phyloP scores from a whole-genome alignment of 2,113 vertebrate genomes.

The Oncorhynchus nerka region DNA sequence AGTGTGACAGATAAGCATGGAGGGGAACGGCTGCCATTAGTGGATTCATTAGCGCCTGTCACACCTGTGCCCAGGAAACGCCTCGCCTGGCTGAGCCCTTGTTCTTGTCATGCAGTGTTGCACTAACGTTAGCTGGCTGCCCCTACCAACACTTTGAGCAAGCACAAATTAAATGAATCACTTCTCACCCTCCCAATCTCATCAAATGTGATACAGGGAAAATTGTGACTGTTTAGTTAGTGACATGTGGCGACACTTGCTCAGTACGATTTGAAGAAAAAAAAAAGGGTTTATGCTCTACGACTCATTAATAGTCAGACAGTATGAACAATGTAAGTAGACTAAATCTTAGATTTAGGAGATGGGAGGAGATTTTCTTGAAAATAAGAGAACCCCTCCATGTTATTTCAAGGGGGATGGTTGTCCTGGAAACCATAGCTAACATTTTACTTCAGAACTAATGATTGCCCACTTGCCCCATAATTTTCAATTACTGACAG shows the following conservation, averaged over 20 bases:
- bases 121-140: neutral
- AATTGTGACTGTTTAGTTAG: too few species aligned
- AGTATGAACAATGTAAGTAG: too few species aligned
- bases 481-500: neutral
- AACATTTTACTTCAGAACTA: neutral
- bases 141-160: neutral
- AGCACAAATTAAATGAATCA: too few species aligned
- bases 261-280: too few species aligned
- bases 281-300: too few species aligned
- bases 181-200: too few species aligned
- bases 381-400: too few species aligned
- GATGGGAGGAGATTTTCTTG: too few species aligned
- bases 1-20: neutral
- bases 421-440: neutral
- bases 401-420: neutral
- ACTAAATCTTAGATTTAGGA: too few species aligned
- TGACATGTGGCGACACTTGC: too few species aligned
- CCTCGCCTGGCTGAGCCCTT: neutral
- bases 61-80: conserved; percentile 20
- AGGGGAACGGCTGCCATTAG: neutral
- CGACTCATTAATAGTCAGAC: too few species aligned
- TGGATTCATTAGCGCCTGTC: conserved; percentile 16
- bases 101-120: neutral
- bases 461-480: neutral
- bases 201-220: too few species aligned